These are phyloP conservation scores for Morelia viridis DNA, from an alignment of 2,797 vertebrate genomes.

Conservation along the genomic window DNA sequence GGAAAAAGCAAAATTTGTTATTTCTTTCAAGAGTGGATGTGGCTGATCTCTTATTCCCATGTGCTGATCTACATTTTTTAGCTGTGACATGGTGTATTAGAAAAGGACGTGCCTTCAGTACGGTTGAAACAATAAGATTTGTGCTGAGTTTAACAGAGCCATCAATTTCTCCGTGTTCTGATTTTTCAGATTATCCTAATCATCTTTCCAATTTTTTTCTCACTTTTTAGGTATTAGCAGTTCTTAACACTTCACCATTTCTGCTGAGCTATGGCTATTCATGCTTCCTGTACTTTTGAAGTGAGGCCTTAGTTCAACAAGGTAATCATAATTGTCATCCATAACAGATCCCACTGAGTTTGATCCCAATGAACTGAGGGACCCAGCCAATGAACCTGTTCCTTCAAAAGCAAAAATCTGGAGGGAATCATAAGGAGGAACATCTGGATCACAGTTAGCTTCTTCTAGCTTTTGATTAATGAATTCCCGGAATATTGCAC, in stretches of 20 bases:
- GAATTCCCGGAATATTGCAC: slow-evolving; percentile 85
- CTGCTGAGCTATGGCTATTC: slow-evolving; percentile 54
- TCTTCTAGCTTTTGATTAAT: slow-evolving; percentile 87
- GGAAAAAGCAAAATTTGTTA: too few relatives aligned
- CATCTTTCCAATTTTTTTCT: slow-evolving; percentile 9
- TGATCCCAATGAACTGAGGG: slow-evolving; percentile 88
- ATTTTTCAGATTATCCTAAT: rapidly evolving
- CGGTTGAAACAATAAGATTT: slow-evolving; percentile 4
- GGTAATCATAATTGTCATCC: slow-evolving; percentile 71
- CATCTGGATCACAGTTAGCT: slow-evolving; percentile 81
- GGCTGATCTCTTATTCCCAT: neutral
- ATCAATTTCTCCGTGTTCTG: neutral
- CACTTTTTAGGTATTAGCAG: neutral
- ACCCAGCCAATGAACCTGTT: slow-evolving; percentile 82
- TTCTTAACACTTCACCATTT: slow-evolving; percentile 43
- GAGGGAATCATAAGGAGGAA: slow-evolving; percentile 85
- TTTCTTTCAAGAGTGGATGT: neutral
- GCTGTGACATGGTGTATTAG: neutral
- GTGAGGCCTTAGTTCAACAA: slow-evolving; percentile 68
- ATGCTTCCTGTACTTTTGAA: slow-evolving; percentile 76
- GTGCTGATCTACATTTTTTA: too few relatives aligned
- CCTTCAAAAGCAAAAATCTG: slow-evolving; percentile 88
- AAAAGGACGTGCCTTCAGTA: neutral
- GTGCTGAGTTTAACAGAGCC: neutral
- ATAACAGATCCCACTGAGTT: slow-evolving; percentile 29